Conservation (phyloP, 2,888 invertebrate genomes). For the Ametastegia equiseti region DNA sequence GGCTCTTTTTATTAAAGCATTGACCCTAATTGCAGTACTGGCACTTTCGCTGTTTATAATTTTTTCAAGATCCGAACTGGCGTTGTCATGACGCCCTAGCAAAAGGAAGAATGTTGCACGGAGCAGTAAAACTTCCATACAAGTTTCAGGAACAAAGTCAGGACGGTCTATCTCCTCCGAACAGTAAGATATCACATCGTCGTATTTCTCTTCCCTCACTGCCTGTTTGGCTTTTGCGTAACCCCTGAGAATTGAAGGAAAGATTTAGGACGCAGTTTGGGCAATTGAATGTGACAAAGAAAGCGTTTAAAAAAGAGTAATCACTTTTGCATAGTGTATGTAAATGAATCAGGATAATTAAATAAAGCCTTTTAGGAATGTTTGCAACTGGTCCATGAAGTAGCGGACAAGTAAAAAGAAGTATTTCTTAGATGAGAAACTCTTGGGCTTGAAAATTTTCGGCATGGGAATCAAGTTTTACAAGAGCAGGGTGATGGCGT, state of each 20-base stretch:
- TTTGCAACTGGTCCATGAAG: neutral
- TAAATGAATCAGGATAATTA: neutral
- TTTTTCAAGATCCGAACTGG: constrained; percentile 84
- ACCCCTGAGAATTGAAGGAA: constrained; percentile 75
- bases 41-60: constrained; percentile 83
- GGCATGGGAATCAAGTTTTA: constrained; percentile 44
- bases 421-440: neutral
- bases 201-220: constrained; percentile 85
- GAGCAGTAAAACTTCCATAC: constrained; percentile 85
- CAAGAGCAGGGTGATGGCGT: neutral
- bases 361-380: neutral
- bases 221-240: constrained; percentile 86
- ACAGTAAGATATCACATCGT: constrained; percentile 88
- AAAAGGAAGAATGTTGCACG: constrained; percentile 91
- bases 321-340: neutral
- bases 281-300: neutral
- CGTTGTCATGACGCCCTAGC: constrained; percentile 85
- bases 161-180: constrained; percentile 82
- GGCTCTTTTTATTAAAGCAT: constrained; percentile 93
- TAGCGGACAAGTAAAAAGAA: neutral
- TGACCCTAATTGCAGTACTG: constrained; percentile 83
- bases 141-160: constrained; percentile 57
- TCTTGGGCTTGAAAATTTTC: neutral
- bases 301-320: neutral
- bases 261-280: neutral